Evolutionary conservation across 2,113 vertebrate species (phyloP), one percentile per base, ranked within the genome.

Genomic region (Crotalus tigris): DNA sequence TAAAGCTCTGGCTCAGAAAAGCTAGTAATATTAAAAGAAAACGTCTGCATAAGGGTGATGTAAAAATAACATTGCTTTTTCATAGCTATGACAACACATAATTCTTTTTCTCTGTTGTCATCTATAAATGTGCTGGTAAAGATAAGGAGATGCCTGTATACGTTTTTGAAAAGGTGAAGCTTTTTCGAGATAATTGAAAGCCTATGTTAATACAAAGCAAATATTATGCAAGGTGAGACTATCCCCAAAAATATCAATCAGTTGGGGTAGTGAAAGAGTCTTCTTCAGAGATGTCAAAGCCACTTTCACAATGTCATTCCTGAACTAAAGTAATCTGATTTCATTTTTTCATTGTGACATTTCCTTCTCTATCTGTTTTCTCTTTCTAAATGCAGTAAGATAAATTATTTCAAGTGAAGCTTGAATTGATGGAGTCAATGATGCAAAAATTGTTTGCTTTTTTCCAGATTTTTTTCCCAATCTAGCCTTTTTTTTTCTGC

Each of bases 321-420:
- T 33, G 19, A 64, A 87, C 58, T 92, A 88, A 92, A 92, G 53
- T n/a, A 17, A 92, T 88, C 49, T 53, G 49, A 92, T 92, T 92
- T n/a, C n/a, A 55, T 92, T 46, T 54, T 53, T 55, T 69, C 49
- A 88, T 26, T 75, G 3, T 88, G 59, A 29, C 61, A 75, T 44
- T 54, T 92, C 33, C 23, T 55, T 11, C 5, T 13, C 26, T 89
- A 75, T 44, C 49, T 57, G 86, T 24, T 44, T 86, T 91, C n/a
- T 69, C 69, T 26, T 75, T 92, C 51, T 89, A 55, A 55, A 75
- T 39, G 26, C n/a, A 91, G 44, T 44, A 39, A 39, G 75, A 44
- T 81, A 39, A 39, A 81, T 81, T 81, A 17, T 44, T 81, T 81
- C 33, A 39, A 44, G 75, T 81, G 33, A 81, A 39, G 75, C 17